A percentile compares a stretch with the other conserved stretches of the same genome.
Evolutionary conservation across 2,797 vertebrate genomes (phyloP).

Genomic region (Clarias fuscus): DNA sequence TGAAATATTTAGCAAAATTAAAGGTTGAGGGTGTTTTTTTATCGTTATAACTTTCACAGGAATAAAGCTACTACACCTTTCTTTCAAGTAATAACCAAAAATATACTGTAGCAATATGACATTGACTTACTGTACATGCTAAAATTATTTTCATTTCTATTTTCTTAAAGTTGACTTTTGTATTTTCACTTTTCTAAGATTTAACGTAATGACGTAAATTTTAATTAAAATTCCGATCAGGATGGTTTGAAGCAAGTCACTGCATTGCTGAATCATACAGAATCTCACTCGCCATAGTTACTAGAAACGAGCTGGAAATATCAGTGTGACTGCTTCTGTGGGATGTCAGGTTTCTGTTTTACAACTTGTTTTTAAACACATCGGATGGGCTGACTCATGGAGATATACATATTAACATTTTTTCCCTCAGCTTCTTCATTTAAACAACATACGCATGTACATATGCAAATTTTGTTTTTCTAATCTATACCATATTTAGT

Average conservation of each 20-base stretch:
- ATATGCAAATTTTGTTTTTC: neutral
- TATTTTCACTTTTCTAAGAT: neutral
- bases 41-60: neutral
- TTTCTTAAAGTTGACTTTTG: neutral
- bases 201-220: neutral
- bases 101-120: neutral
- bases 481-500: neutral
- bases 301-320: conserved; percentile 24
- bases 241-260: neutral
- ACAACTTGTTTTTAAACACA: conserved; percentile 5
- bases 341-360: conserved; percentile 3
- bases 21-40: neutral
- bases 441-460: neutral
- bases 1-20: neutral
- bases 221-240: neutral
- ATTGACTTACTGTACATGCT: conserved; percentile 13
- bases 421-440: neutral
- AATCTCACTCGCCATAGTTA: neutral
- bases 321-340: neutral
- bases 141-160: neutral
- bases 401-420: neutral
- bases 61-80: neutral
- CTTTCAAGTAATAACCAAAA: neutral
- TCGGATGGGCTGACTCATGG: conserved; percentile 7
- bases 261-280: neutral